Percentiles rank a stretch among this genome's conserved stretches.
These are phyloP conservation scores for Drosophila ercepeae DNA, from an alignment of 1,140 invertebrate genomes.

Conservation along the genomic window DNA sequence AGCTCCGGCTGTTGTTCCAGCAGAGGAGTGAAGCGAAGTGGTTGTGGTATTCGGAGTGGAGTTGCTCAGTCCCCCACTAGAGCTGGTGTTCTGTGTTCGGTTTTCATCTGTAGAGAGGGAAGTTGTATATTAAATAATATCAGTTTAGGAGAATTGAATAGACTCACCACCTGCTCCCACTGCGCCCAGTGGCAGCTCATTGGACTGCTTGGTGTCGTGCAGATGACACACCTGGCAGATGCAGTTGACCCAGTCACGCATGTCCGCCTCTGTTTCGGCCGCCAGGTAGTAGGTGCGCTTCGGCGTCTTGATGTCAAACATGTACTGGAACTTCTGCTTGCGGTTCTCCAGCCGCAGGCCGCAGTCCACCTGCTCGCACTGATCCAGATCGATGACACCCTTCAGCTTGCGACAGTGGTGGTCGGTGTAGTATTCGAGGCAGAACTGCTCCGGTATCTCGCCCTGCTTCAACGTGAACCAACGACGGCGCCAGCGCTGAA, in stretches of 20 bases:
- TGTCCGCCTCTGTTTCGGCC: constrained; percentile 94
- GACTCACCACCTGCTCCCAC: constrained; percentile 52
- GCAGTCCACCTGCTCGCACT: constrained; percentile 97
- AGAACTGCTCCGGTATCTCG: constrained; percentile 96
- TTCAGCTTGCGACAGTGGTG: constrained; percentile 93
- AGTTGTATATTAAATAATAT: constrained; percentile 2
- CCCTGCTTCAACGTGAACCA: constrained; percentile 97
- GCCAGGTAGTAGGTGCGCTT: constrained; percentile 95
- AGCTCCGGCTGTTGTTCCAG: constrained; percentile 31
- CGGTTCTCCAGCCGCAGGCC: constrained; percentile 92
- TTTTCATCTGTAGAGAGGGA: constrained; percentile 71
- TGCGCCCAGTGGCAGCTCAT: constrained; percentile 60
- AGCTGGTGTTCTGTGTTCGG: constrained; percentile 70
- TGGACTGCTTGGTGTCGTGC: constrained; percentile 85
- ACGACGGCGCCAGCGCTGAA: constrained; percentile 95
- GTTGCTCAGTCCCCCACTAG: constrained; percentile 72
- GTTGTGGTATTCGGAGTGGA: constrained; percentile 76
- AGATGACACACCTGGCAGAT: constrained; percentile 96
- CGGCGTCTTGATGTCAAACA: constrained; percentile 95
- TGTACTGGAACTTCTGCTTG: constrained; percentile 92
- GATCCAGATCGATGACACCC: constrained; percentile 96
- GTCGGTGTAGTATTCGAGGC: constrained; percentile 96
- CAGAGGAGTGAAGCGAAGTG: constrained; percentile 73
- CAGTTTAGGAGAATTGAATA: background rate
- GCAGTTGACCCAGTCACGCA: constrained; percentile 97